These are phyloP conservation scores for Anas platyrhynchos DNA, from an alignment of 2,113 vertebrate species.

Conservation along the genomic window DNA sequence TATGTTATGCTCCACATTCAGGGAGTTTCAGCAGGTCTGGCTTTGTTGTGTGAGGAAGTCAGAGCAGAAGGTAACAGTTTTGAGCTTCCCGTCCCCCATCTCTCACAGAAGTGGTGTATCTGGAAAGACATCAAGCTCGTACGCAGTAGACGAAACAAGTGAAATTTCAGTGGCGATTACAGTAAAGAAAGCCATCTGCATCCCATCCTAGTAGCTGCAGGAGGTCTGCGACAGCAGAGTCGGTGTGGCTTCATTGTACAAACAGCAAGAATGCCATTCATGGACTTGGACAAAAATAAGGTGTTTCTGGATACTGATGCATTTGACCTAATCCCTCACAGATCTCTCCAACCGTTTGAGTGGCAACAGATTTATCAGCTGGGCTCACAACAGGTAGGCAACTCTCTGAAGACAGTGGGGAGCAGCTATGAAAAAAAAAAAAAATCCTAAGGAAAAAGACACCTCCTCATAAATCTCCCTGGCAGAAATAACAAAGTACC, in stretches of 20 bases:
- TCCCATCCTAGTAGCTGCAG: neutral
- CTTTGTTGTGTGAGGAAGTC: neutral
- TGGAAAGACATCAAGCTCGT: neutral
- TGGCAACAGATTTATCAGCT: neutral
- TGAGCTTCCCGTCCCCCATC: neutral
- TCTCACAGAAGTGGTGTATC: neutral
- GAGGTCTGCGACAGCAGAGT: neutral
- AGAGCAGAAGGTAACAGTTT: neutral
- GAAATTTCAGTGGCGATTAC: neutral
- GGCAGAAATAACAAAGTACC: neutral
- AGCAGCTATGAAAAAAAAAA: neutral
- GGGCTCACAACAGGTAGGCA: neutral
- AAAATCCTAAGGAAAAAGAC: neutral
- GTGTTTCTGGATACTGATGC: neutral
- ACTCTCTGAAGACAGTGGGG: neutral
- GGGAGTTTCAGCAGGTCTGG: neutral
- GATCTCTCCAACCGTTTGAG: neutral
- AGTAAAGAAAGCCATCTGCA: neutral
- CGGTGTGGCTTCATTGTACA: fast-evolving
- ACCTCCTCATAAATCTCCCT: neutral
- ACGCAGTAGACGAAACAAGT: neutral
- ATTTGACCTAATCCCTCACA: neutral
- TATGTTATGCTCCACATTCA: neutral
- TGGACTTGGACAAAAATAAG: neutral
- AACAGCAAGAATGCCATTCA: neutral